phyloP scores from a whole-genome alignment of 2,888 invertebrate genomes.

The Plebejus argus region DNA sequence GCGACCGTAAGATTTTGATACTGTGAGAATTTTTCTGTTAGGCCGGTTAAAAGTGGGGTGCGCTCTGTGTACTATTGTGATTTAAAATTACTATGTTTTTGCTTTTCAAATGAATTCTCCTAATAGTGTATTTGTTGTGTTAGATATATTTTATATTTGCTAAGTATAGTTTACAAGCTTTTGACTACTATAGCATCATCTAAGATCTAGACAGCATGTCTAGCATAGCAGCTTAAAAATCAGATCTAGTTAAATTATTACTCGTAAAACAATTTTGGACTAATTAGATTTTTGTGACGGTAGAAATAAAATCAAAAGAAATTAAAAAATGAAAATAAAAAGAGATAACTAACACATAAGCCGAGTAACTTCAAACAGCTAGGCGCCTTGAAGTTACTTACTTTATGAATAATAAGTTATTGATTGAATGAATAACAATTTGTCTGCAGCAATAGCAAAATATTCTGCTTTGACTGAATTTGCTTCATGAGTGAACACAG shows the following conservation, averaged over 20 bases:
- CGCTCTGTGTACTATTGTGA: background rate
- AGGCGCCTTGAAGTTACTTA: background rate
- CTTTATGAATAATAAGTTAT: background rate
- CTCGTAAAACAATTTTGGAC: background rate
- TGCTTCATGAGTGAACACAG: background rate
- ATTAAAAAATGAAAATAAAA: too few species aligned
- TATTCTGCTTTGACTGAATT: background rate
- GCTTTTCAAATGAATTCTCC: too few species aligned
- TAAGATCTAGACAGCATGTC: background rate
- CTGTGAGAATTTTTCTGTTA: background rate
- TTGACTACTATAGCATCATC: background rate
- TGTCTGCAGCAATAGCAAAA: background rate
- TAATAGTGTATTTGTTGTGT: background rate
- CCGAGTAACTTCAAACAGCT: background rate
- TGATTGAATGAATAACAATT: background rate
- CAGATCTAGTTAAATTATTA: background rate
- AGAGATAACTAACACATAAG: too few species aligned
- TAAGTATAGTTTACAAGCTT: too few species aligned
- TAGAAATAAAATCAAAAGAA: background rate
- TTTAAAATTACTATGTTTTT: background rate
- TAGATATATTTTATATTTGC: background rate
- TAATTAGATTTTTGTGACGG: too few species aligned
- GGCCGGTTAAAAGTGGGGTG: conserved; percentile 9
- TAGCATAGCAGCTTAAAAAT: background rate
- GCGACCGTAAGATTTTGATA: background rate